Evolutionary conservation across 1,140 invertebrate genomes (phyloP), one percentile per base, ranked within the genome.

Genomic region (Doryteuthis pealeii): DNA sequence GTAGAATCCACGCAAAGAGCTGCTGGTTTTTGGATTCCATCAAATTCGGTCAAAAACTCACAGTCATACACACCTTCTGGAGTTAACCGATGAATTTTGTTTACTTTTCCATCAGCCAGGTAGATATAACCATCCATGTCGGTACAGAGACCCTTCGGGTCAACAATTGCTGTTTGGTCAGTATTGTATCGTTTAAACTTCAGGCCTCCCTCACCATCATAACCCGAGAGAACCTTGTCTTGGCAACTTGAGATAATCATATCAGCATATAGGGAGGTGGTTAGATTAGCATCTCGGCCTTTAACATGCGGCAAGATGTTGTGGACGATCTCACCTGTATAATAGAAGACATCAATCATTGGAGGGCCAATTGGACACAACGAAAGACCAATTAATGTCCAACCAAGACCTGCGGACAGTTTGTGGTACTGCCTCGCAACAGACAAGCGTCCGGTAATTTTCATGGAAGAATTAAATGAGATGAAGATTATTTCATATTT

Each of bases 51-150:
- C 22, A 68, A 32, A 22, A 32, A 68, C 66, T 68, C 66, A 33
- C 66, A 68, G n/a, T 68, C 32, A 33, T 68, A 68, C 0, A 22
- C 31, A 68, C 66, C 66, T 8, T 68, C 66, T 6, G 66, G 30
- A 4, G 4, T 68, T 18, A 68, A 30, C 0, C 66, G 22, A 26
- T 68, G 66, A 22, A 68, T 33, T 33, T 68, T 68, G 28, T 30
- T 31, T 10, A 33, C 28, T 33, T 68, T 68, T 30, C 66, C 32
- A 33, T 68, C 66, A 33, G 30, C 28, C 0, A 68, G 5, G 31
- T 68, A 68, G n/a, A 68, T 68, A 68, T 18, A 30, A 5, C 66
- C 66, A 22, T 33, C 66, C 31, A 22, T 26, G 22, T 68, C 66
- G 10, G 31, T 68, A 33, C 6, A 68, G 8, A 68, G 2, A 18